Conservation (phyloP, 2,888 invertebrate species). For the Apamea anceps region DNA sequence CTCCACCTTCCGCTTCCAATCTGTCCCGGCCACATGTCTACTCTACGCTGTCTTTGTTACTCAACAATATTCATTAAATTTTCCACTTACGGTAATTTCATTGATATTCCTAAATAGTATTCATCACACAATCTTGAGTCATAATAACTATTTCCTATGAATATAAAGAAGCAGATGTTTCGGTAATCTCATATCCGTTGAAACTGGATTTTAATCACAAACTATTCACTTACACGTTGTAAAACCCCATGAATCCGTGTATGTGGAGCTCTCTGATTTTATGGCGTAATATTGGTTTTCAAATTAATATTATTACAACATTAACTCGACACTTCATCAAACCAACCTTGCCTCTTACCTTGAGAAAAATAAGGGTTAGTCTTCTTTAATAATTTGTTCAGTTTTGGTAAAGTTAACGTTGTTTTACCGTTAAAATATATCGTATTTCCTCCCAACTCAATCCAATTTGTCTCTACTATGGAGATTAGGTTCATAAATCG, state of each 20-base stretch:
- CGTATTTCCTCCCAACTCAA: slow-evolving; percentile 55
- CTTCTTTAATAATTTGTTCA: background rate
- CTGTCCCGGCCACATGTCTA: no score
- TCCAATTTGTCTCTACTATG: slow-evolving; percentile 62
- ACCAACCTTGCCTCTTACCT: rapidly evolving
- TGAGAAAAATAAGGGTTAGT: slow-evolving; percentile 14
- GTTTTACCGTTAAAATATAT: slow-evolving; percentile 42
- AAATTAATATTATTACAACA: slow-evolving; percentile 48
- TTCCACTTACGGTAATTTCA: background rate
- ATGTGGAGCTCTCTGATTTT: slow-evolving; percentile 51
- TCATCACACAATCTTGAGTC: background rate
- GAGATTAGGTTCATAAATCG: slow-evolving; percentile 55
- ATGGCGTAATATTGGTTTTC: slow-evolving; percentile 62
- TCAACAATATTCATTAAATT: background rate
- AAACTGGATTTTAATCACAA: slow-evolving; percentile 65
- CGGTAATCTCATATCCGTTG: slow-evolving; percentile 58
- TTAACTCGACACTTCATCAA: background rate
- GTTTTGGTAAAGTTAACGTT: background rate
- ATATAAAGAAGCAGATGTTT: slow-evolving; percentile 52
- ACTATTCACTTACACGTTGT: slow-evolving; percentile 56
- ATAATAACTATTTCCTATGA: slow-evolving; percentile 45
- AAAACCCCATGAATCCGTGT: slow-evolving; percentile 44
- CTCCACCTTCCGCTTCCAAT: no score
- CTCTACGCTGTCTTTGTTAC: background rate
- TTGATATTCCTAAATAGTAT: background rate